phyloP scores from a whole-genome alignment of 2,113 vertebrate genomes.

The Cairina moschata region DNA sequence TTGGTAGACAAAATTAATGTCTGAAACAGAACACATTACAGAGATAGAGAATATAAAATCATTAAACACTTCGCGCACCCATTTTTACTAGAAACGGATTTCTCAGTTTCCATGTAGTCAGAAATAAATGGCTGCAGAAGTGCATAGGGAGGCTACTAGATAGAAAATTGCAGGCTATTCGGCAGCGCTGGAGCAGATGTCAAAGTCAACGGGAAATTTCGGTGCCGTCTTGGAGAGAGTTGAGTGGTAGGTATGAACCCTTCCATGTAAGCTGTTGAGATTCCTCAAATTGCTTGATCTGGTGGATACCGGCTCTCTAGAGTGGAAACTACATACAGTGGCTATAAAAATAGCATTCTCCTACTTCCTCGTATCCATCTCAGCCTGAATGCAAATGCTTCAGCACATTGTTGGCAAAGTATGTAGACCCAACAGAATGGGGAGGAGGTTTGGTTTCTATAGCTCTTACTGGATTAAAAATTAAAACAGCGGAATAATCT shows the following conservation, averaged over 20 bases:
- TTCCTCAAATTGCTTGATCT: background rate
- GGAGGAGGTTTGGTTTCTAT: constrained; percentile 40
- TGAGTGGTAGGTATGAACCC: background rate
- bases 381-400: background rate
- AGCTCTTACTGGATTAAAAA: constrained; percentile 58
- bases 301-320: background rate
- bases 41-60: constrained; percentile 82
- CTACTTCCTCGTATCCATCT: background rate
- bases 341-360: constrained; percentile 1
- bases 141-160: constrained; percentile 38
- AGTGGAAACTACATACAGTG: background rate
- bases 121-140: constrained; percentile 63
- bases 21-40: constrained; percentile 82
- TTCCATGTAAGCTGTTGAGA: constrained; percentile 5
- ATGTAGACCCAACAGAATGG: background rate
- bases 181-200: background rate
- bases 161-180: constrained; percentile 26
- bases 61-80: constrained; percentile 77
- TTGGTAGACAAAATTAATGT: constrained; percentile 85
- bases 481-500: constrained; percentile 49
- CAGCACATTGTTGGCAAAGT: background rate
- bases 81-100: constrained; percentile 73
- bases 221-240: background rate
- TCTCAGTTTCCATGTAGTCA: constrained; percentile 67
- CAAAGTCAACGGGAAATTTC: background rate